A percentile compares a stretch with the other conserved stretches of the same genome.
Evolutionary conservation across 1,140 invertebrate species (phyloP).

Genomic region (Odontomachus brunneus): DNA sequence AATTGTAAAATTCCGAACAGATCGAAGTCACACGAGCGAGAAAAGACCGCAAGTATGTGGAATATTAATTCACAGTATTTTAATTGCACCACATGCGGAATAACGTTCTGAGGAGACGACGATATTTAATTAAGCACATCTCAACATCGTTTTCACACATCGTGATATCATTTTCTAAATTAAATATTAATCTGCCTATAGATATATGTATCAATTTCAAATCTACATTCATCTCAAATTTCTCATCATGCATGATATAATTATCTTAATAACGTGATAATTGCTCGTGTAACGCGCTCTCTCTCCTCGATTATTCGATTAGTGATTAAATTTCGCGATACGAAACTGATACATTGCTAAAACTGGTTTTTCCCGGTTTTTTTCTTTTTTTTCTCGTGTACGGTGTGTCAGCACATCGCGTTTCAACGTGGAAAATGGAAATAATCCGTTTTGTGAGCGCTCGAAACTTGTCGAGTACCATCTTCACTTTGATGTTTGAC

Average conservation of each 20-base stretch:
- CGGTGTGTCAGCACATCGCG: background rate
- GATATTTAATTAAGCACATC: background rate
- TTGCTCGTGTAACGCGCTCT: conserved; percentile 4
- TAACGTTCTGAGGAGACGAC: too few relatives aligned
- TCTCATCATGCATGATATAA: background rate
- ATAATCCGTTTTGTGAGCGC: background rate
- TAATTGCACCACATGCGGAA: too few relatives aligned
- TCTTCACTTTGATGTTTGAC: background rate
- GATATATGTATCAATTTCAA: conserved; percentile 6
- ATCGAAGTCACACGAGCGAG: too few relatives aligned
- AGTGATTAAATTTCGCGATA: conserved; percentile 8
- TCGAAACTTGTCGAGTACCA: background rate
- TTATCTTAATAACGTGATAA: conserved; percentile 5
- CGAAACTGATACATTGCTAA: background rate
- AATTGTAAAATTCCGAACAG: too few relatives aligned
- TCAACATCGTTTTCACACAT: too few relatives aligned
- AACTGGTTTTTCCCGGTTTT: background rate
- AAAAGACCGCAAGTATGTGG: too few relatives aligned
- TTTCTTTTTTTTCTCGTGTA: background rate
- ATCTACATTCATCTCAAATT: background rate
- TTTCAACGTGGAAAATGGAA: background rate
- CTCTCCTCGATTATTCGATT: conserved; percentile 15
- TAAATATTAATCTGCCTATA: conserved; percentile 1
- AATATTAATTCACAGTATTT: too few relatives aligned
- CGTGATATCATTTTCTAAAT: background rate